Base-by-base conservation (phyloP, 2,797 vertebrate genomes). In the Artibeus jamaicensis region DNA sequence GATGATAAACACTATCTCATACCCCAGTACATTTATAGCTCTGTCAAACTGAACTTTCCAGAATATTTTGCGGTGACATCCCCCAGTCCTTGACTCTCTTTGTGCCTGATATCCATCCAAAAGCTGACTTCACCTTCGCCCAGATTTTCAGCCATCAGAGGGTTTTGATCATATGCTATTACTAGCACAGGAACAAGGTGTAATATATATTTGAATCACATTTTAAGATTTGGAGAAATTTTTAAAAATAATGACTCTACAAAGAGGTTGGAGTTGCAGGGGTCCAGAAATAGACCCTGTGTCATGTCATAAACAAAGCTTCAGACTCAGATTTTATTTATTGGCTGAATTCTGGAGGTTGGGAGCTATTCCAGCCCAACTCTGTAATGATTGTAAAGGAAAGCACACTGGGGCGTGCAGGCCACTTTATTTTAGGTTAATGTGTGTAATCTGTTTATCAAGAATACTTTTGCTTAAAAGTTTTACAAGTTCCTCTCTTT, bases 271-370 rank as follows among this genome's bases (percentile, higher is more conserved):
- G n/a, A 11, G 44, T 92, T 9, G n/a, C 24, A n/a, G 85, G 8
- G n/a, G 62, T 94, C 81, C 89, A 81, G 59, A 94, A 82, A 32
- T 42, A 93, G 83, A 96, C 88, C 7, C 37, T 10, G 10, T 7
- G 6, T 48, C 3, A n/a, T 73, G 34, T 94, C 32, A 65, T 82
- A 91, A 91, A n/a, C 6, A 79, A 95, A 81, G 22, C 16, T 76
- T 65, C 39, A 50, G 46, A 37, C 14, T 70, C 9, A 44, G 21
- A 34, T 79, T 70, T 14, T 83, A 68, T 62, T 86, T 70, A 24
- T 7, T 62, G 18, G n/a, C 50, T 89, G 3, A 65, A 7, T 65
- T 83, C 93, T 86, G 29, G 55, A 53, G 3, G 22, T 37, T 78
- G 70, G 9, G 67, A 86, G 4, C 42, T 71, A 77, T 89, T 44